Conservation (phyloP, 1,140 invertebrate genomes). For the Anoplophora glabripennis region DNA sequence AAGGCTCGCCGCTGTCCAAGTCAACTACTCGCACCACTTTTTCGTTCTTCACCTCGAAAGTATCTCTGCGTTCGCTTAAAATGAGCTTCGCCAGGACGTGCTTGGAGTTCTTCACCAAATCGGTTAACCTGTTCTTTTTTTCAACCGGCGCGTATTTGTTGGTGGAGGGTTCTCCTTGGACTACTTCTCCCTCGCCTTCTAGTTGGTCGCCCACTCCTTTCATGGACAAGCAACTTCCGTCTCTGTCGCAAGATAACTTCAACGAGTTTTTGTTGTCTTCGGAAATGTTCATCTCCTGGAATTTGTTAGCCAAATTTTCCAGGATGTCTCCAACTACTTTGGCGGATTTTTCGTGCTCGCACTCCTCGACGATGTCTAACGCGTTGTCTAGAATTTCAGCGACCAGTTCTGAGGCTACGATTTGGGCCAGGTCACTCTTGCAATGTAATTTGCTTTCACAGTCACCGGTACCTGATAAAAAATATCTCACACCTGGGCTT, state of each 20-base stretch:
- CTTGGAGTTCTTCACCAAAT: constrained; percentile 38
- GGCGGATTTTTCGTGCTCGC: constrained; percentile 9
- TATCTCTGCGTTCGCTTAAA: constrained; percentile 19
- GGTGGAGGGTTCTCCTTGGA: constrained; percentile 10
- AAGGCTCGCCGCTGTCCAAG: constrained; percentile 19
- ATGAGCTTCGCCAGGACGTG: constrained; percentile 31
- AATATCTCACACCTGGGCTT: not conserved
- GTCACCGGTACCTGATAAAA: constrained; percentile 8
- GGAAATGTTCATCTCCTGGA: constrained; percentile 3
- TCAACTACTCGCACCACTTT: constrained; percentile 24
- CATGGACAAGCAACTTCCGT: not conserved
- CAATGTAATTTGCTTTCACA: constrained; percentile 5
- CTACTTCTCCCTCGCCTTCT: constrained; percentile 13
- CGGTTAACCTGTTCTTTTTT: constrained; percentile 36
- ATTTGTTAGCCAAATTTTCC: constrained; percentile 19
- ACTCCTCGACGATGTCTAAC: constrained; percentile 24
- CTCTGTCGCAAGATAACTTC: constrained; percentile 7
- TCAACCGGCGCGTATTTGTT: constrained; percentile 30
- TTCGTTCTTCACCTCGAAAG: constrained; percentile 12
- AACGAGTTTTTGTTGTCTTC: constrained; percentile 11
- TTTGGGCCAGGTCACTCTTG: constrained; percentile 7
- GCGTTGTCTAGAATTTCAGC: constrained; percentile 37
- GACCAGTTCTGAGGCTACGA: constrained; percentile 28
- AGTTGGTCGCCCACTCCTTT: constrained; percentile 27
- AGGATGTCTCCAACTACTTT: constrained; percentile 27